phyloP scores from a whole-genome alignment of 2,797 vertebrate species.

The Odontamblyopus lacepedii region DNA sequence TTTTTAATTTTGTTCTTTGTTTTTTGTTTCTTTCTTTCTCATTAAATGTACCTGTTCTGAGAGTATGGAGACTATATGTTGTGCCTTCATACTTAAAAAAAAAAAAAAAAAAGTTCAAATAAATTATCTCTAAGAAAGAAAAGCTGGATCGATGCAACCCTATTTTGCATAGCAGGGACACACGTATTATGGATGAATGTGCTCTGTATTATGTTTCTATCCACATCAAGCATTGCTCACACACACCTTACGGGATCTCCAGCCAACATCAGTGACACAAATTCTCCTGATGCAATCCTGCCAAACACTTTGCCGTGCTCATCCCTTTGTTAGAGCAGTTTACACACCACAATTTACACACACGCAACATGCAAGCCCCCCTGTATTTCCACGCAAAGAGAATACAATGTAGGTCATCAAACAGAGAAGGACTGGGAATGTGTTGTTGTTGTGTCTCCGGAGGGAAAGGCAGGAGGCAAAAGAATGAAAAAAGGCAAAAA shows the following conservation, averaged over 20 bases:
- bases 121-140: too few relatives aligned
- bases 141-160: too few relatives aligned
- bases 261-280: constrained; percentile 53
- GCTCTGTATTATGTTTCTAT: constrained; percentile 18
- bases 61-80: too few relatives aligned
- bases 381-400: constrained; percentile 69
- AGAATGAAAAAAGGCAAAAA: constrained; percentile 50
- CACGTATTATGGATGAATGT: constrained; percentile 31
- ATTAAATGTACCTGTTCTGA: too few relatives aligned
- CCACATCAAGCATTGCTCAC: constrained; percentile 37
- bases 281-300: constrained; percentile 59
- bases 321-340: constrained; percentile 64
- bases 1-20: too few relatives aligned
- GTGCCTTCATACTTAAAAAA: too few relatives aligned
- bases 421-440: constrained; percentile 66
- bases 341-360: constrained; percentile 57
- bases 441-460: constrained; percentile 67
- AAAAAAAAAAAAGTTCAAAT: too few relatives aligned
- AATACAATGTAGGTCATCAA: constrained; percentile 81
- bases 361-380: constrained; percentile 69
- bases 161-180: constrained; percentile 44
- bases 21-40: too few relatives aligned
- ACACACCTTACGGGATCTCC: constrained; percentile 13
- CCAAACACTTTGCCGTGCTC: constrained; percentile 60
- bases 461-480: constrained; percentile 65